Base-by-base conservation (phyloP, 35 echinoderm and acorn worm genomes). In the Diadema setosum region DNA sequence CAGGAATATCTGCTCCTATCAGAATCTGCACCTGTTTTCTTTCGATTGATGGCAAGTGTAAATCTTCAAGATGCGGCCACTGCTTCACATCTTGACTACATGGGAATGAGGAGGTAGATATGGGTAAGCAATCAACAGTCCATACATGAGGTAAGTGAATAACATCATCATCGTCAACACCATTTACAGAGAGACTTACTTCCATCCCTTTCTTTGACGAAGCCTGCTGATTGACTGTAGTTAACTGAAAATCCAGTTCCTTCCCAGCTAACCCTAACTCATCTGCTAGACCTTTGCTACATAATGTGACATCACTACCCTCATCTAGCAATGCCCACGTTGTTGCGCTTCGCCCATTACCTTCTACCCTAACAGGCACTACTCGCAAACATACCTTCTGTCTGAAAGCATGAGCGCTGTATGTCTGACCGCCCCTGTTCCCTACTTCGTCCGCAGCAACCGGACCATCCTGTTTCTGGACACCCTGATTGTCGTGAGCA, bases 231-330 rank as follows among this genome's bases (percentile, higher is more conserved):
- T n/a, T n/a, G n/a, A n/a, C n/a, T n/a, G n/a, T n/a, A n/a, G n/a
- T n/a, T n/a, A n/a, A n/a, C n/a, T n/a, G n/a, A n/a, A n/a, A n/a
- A n/a, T n/a, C n/a, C n/a, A n/a, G n/a, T n/a, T n/a, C n/a, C n/a
- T 89, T 26, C 7, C 87, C 87, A 14, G 31, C 36, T 37, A 89
- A 21, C 3, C 87, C 87, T 61, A 89, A 82, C 39, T 61, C 49
- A 34, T 18, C 34, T 5, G 39, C 48, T 21, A 89, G 29, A 23
- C 31, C 35, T 8, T 89, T 33, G 12, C 37, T 39, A 60, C 87
- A 89, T 2, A 89, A 43, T 29, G 87, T 81, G 8, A 48, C 76
- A 48, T 89, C 75, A 89, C 87, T 89, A 9, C 87, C 87, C 14
- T 89, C 41, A 61, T 89, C 75, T 21, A 82, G 35, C 30, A 82